Evolutionary conservation across 2,888 invertebrate genomes (phyloP), one percentile per base, ranked within the genome.

Genomic region (Scaptomyza parva): DNA sequence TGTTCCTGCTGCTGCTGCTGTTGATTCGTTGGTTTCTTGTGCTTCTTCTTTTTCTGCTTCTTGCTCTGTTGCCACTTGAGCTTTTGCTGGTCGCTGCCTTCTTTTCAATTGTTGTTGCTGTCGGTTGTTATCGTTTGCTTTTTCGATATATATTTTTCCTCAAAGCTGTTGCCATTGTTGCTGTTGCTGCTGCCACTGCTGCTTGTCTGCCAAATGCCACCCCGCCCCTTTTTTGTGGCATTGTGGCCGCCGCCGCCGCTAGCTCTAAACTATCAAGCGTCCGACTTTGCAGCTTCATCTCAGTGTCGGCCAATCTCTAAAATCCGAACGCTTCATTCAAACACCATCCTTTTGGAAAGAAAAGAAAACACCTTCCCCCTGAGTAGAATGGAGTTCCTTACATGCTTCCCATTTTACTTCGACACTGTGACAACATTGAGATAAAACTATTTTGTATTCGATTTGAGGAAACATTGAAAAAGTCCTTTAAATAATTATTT

Each of bases 21-120:
- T 76, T 78, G 64, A 75, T 75, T 78, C 78, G 78, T 51, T 65
- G 74, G 76, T 44, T 78, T 68, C 54, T 48, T 40, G 37, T 69
- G 58, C 33, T 64, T 24, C 47, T 60, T 12, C 30, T 58, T 14
- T 62, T 57, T 8, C 54, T 57, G 14, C 44, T 53, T 48, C 76
- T 54, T 50, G 43, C 37, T 51, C 28, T 41, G 40, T 61, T 75
- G 57, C 60, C 78, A 70, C 76, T 82, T 69, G 67, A 83, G 80
- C 83, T 65, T 76, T 78, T 64, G 70, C 75, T 74, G 66, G 60
- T 73, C 67, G 66, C 70, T 69, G 78, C 83, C 79, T 72, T 68
- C 77, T 60, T 72, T 80, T 71, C 71, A 72, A 74, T 82, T 86
- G 63, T 71, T 51, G 51, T 48, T 57, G 54, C 39, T 60, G 45